Evolutionary conservation across 2,113 vertebrate species (phyloP).

Genomic region (Myotis brandtii): DNA sequence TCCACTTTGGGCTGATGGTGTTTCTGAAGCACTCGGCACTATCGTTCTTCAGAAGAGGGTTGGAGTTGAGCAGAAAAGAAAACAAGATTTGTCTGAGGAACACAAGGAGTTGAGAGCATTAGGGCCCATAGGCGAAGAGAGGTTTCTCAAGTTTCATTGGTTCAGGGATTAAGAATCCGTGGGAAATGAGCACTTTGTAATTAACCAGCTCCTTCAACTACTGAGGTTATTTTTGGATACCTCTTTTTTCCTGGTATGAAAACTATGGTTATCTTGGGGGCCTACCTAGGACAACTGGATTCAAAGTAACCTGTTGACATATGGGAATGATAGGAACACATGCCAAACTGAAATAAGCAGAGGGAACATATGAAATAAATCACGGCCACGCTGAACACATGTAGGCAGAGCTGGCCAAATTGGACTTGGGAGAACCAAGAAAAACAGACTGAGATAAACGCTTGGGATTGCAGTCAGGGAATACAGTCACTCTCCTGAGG

Average conservation of each 20-base stretch:
- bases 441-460: conserved; percentile 81
- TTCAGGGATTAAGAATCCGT: conserved; percentile 53
- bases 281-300: conserved; percentile 62
- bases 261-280: conserved; percentile 49
- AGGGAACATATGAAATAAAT: conserved; percentile 86
- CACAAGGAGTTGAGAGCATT: conserved; percentile 48
- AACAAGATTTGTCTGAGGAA: conserved; percentile 39
- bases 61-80: conserved; percentile 35
- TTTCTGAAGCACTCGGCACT: conserved; percentile 34
- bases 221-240: conserved; percentile 49
- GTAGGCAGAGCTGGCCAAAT: conserved; percentile 84
- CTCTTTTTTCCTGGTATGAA: background rate
- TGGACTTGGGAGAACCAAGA: conserved; percentile 71
- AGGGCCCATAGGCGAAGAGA: background rate
- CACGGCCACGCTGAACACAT: conserved; percentile 81
- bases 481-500: conserved; percentile 34
- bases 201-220: conserved; percentile 44
- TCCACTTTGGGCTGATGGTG: conserved; percentile 48
- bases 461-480: conserved; percentile 37
- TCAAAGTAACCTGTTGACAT: conserved; percentile 84
- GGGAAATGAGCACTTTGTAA: conserved; percentile 22
- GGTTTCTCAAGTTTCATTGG: conserved; percentile 46
- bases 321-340: conserved; percentile 83
- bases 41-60: conserved; percentile 51
- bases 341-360: conserved; percentile 81